Evolutionary conservation across 2,113 vertebrate species (phyloP).

Genomic region (Hyperoodon ampullatus): DNA sequence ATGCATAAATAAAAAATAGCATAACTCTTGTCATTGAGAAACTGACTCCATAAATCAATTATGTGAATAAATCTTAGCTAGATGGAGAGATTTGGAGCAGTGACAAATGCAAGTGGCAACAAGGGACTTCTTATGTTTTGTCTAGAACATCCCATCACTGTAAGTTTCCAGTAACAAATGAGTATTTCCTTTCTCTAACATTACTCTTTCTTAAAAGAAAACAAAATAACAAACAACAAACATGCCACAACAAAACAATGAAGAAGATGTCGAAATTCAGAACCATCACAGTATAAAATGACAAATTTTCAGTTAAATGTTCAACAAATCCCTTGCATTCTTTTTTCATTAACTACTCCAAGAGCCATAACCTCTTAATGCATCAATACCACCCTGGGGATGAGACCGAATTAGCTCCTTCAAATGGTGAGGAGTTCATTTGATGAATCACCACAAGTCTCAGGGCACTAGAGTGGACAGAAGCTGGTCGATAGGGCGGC

Average conservation of each 20-base stretch:
- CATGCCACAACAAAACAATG: background rate
- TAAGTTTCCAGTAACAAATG: background rate
- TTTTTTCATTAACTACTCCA: background rate
- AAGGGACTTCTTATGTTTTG: background rate
- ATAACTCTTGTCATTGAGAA: background rate
- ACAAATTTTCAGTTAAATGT: background rate
- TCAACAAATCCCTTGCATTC: background rate
- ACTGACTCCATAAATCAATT: background rate
- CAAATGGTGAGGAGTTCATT: background rate
- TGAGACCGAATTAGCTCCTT: constrained; percentile 38
- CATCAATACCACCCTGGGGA: background rate
- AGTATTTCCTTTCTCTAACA: background rate
- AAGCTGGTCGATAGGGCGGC: background rate
- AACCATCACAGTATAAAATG: background rate
- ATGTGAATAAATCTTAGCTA: background rate
- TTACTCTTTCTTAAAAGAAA: background rate
- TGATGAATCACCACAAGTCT: background rate
- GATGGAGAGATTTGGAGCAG: background rate
- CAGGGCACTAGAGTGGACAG: background rate
- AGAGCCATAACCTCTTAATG: background rate
- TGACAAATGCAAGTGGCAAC: background rate
- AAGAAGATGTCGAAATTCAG: background rate
- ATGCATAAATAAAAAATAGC: background rate
- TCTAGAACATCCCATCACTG: background rate
- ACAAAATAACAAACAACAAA: background rate